Evolutionary conservation across 2,797 vertebrate species (phyloP).

Genomic region (Propithecus perrieri): DNA sequence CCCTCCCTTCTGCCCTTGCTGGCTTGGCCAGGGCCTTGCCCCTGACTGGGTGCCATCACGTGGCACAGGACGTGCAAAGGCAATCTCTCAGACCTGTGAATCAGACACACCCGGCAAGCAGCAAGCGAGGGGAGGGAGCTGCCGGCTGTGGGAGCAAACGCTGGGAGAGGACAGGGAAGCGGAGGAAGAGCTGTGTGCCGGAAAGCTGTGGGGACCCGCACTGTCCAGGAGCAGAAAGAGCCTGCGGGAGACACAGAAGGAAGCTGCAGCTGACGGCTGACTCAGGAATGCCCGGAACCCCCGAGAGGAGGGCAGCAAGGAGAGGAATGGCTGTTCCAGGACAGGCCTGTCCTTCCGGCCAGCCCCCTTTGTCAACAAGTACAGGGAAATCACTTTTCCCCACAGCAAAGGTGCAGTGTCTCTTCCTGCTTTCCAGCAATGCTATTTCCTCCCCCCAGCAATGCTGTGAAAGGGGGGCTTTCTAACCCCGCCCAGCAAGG

Average conservation of each 20-base stretch:
- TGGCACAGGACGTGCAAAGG: neutral
- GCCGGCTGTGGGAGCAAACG: neutral
- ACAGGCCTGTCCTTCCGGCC: too few species aligned
- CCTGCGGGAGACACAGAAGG: neutral
- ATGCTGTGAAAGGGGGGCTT: too few species aligned
- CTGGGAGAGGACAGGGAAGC: neutral
- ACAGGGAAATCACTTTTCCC: neutral
- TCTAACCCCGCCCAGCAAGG: neutral
- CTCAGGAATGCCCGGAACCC: accelerated
- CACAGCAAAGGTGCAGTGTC: too few species aligned
- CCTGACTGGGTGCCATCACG: too few species aligned
- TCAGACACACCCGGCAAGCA: neutral
- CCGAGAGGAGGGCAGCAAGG: neutral
- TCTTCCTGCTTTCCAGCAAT: neutral
- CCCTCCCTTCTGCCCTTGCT: neutral
- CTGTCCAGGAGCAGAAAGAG: neutral
- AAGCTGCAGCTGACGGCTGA: accelerated
- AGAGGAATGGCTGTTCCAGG: neutral
- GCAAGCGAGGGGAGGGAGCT: too few species aligned
- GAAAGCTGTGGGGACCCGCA: neutral
- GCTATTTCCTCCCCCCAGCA: neutral
- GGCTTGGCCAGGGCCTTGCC: neutral
- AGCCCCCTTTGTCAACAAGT: neutral
- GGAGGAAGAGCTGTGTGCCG: neutral
- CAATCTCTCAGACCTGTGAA: neutral